phyloP scores from a whole-genome alignment of 2,888 invertebrate genomes.

The Alloscopus bannaensis region DNA sequence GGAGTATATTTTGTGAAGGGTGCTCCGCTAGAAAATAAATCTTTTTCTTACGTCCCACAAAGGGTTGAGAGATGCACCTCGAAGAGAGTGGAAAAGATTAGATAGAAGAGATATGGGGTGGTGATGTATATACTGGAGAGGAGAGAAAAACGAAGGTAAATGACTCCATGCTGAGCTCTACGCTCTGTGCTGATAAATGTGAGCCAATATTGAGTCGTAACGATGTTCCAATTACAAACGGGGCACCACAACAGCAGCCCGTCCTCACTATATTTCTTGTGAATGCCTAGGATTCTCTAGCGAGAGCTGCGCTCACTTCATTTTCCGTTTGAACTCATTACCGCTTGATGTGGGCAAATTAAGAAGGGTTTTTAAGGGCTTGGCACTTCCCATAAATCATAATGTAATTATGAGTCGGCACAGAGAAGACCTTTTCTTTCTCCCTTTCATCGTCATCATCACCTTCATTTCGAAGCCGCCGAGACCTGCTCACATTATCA shows the following conservation, averaged over 20 bases:
- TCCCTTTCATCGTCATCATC: constrained; percentile 49
- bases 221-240: constrained; percentile 62
- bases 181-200: no score
- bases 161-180: no score
- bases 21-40: no score
- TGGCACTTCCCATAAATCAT: constrained; percentile 66
- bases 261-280: not conserved
- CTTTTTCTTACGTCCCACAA: no score
- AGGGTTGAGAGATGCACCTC: no score
- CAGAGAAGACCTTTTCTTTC: constrained; percentile 61
- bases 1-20: no score
- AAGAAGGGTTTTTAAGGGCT: constrained; percentile 60
- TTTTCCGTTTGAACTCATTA: constrained; percentile 58
- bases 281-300: constrained; percentile 4
- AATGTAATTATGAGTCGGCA: constrained; percentile 67
- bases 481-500: not conserved
- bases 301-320: not conserved
- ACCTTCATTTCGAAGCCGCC: constrained; percentile 12
- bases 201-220: no score
- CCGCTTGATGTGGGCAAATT: constrained; percentile 65
- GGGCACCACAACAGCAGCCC: constrained; percentile 19
- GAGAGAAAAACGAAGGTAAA: no score
- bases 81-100: no score
- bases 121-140: no score
- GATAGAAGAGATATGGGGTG: no score